These are phyloP conservation scores for Arctopsyche grandis DNA, from an alignment of 1,140 invertebrate species.

Conservation along the genomic window DNA sequence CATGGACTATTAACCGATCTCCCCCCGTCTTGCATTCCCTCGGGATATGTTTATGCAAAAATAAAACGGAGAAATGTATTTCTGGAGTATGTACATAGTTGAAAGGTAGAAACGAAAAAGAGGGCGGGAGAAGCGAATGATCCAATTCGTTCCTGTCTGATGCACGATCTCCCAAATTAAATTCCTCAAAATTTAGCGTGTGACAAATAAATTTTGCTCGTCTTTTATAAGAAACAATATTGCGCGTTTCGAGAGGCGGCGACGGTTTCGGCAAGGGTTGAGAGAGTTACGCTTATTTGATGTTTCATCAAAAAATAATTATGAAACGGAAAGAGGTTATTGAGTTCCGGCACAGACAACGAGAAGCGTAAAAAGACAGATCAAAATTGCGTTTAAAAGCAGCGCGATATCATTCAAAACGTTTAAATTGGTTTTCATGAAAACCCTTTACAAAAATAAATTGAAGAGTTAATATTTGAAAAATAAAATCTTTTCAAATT, in stretches of 20 bases:
- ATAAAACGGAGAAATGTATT: not conserved
- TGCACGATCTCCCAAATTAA: constrained; percentile 32
- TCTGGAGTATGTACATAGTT: not conserved
- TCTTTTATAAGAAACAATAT: not conserved
- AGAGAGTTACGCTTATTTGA: constrained; percentile 2
- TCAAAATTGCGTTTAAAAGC: not conserved
- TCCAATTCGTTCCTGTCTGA: constrained; percentile 22
- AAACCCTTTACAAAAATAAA: too few species aligned
- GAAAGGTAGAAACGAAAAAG: constrained; percentile 6
- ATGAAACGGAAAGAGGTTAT: not conserved
- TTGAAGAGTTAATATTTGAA: too few species aligned
- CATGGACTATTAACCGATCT: constrained; percentile 16
- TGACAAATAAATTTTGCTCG: constrained; percentile 29
- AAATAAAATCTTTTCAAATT: too few species aligned
- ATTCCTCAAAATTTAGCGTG: constrained; percentile 29
- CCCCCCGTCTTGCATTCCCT: not conserved
- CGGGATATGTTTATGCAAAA: constrained; percentile 11
- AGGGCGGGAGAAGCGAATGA: not conserved
- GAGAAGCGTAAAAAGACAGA: not conserved
- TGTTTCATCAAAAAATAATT: constrained; percentile 27
- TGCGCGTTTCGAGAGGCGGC: not conserved
- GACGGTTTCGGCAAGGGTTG: not conserved
- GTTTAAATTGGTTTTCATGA: not conserved
- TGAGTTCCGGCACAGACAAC: not conserved
- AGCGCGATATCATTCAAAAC: not conserved